Evolutionary conservation across 2,113 vertebrate genomes (phyloP), one percentile per base, ranked within the genome.

Genomic region (Pangasianodon gigas): DNA sequence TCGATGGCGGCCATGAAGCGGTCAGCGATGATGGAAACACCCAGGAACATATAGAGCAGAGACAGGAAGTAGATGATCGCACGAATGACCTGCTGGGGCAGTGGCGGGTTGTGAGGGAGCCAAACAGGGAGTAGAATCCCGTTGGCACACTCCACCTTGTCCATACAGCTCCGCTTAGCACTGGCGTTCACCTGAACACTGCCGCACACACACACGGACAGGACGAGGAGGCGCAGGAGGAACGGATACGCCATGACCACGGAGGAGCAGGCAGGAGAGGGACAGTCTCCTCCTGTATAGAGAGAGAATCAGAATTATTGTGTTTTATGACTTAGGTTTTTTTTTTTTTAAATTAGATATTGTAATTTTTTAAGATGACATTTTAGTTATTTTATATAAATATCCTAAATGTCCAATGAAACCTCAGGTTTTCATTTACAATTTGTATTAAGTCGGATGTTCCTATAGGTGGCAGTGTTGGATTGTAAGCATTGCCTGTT

Each of bases 1-100:
- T 99, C 98, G 24, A 99, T 99, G 91, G 98, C 97, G 0, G 98
- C 97, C 98, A 99, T 99, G 96, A 99, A 99, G 92, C 98, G 98
- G 93, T 99, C 98, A 0, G 98, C 98, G 2, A 99, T 97, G 95
- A 99, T 97, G 92, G 98, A 99, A 83, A 99, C 98, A 0, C 98
- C 98, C 92, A 99, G 91, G 93, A 99, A 99, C 92, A 98, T 96
- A 95, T 99, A 99, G 91, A 98, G 96, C 94, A 99, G 97, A 92
- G 95, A 96, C 56, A 96, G 91, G 18, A 99, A 99, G 95, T 99
- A 99, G 91, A 99, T 94, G 8, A 97, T 80, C 0, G 98, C 98
- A 0, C 98, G 95, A 0, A 97, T 96, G 0, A 96, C 94, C 85
- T 97, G 97, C 95, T 98, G 97, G 0, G 95, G 96, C 0, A 96